Base-by-base conservation (phyloP, 92 coral and sea anemone genomes). In the Parazoanthus swiftii region DNA sequence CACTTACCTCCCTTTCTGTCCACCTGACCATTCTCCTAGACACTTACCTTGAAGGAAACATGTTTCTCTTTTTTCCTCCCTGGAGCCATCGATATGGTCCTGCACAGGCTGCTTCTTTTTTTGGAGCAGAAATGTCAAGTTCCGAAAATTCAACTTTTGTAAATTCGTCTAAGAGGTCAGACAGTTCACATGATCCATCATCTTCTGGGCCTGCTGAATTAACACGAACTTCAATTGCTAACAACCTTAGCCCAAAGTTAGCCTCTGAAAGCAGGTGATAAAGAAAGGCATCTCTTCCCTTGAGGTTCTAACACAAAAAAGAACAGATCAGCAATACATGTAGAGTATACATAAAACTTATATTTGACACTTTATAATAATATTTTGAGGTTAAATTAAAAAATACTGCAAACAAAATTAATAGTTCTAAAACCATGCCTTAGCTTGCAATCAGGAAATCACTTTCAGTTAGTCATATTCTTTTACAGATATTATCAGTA, bases 141-240 rank as follows among this genome's bases (percentile, higher is more conserved):
- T 82, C 86, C 23, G 86, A 82, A 58, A 82, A 82, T 44, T 82
- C 86, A 51, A 82, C 86, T 42, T 58, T 82, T 1, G 86, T 82
- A 58, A 82, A 82, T 43, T 82, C 86, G 63, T 82, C 86, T n/a
- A 58, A 7, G 29, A 82, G 86, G 76, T 82, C 86, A 23, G 38
- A 59, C 25, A 63, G 86, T 33, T 78, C 65, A 78, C 82, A 48
- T 37, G 23, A 48, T 44, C 82, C 82, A 18, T 78, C 82, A 7
- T 78, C 82, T 48, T 78, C 82, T 44, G 82, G 67, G 18, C 82
- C 82, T 42, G 82, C 20, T 21, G 82, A 78, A 78, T 78, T 35
- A 48, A 78, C 82, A 23, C 82, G 82, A 78, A 78, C 58, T 78
- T 78, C 82, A 78, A 78, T 46, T 48, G 82, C 82, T 33, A 46